Base-by-base conservation (phyloP, 2,888 invertebrate genomes). In the Atherix ibis region DNA sequence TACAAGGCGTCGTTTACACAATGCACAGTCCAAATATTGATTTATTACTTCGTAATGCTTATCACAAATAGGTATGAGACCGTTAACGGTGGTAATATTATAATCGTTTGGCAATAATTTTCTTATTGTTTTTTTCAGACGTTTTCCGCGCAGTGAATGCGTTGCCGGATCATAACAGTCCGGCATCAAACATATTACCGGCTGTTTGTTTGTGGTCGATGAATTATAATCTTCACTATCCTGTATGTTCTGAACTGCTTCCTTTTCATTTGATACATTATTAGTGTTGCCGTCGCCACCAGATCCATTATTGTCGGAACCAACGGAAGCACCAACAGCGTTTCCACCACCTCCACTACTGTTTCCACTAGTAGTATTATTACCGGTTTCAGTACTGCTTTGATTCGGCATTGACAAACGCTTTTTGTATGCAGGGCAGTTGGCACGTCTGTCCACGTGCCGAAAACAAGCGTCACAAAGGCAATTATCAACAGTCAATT, bases 391-490 rank as follows among this genome's bases (percentile, higher is more conserved):
- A 19, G 26, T 13, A 6, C 18, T 18, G 8, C 3, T 10, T 13
- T 32, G 16, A 5, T 64, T 64, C 3, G 60, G 48, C 1, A 49
- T 53, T 3, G 59, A 53, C 3, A 53, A 45, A 1, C 72, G 65
- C 48, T 74, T 75, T 41, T 70, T 66, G 53, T 76, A 76, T 0
- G 73, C 73, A 0, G 76, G 73, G 35, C 71, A 73, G 62, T 77
- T 78, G 32, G 82, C 80, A 44, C 82, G 80, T 32, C 84, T 68
- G 59, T 85, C 84, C 33, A 87, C 80, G 52, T 83, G 82, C 0
- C 85, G 71, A 58, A 82, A 85, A 52, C 87, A 87, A 8, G 85
- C 84, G 57, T 85, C 84, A 56, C 87, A 87, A 14, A 87, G 66
- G 46, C 87, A 87, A 33, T 83, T 84, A 58, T 85, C 84, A 40